Base-by-base conservation (phyloP, 1,140 invertebrate genomes). In the Drosophila melanica region DNA sequence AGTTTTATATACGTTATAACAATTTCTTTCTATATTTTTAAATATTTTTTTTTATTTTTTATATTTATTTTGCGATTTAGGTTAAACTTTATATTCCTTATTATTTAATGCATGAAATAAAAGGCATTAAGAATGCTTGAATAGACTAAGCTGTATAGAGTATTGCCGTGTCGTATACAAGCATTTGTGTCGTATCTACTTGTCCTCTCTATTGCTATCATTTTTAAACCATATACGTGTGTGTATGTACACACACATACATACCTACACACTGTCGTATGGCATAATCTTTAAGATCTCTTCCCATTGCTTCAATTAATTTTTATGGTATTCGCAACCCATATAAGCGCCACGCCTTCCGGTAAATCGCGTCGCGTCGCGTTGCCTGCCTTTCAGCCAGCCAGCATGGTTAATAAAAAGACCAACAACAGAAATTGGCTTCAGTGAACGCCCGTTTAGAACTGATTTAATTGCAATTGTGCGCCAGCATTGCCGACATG, bases 391-490 rank as follows among this genome's bases (percentile, higher is more conserved):
- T 10, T 6, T 23, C 4, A 1, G 35, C 1, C 45, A 63, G 81
- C 80, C 76, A 66, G 77, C 72, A 75, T 76, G 75, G 44, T 63
- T 73, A 73, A 76, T 84, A 62, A 73, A 76, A 45, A 20, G 12
- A 66, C 37, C 4, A 67, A 16, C 33, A 39, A 50, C 33, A 27
- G 60, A 66, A 85, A 75, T 87, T 81, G 80, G 64, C 59, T 70
- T 60, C 71, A 70, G 51, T 63, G 63, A 60, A 75, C 72, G 81
- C 82, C 75, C 75, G 67, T 82, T 86, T 86, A 79, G 79, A 86
- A 87, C 82, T 79, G 82, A 86, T 86, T 86, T 86, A 86, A 86
- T 86, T 86, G 82, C 82, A 82, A 79, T 82, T 86, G 82, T 79
- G 67, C 44, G 67, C 66, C 63, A 7, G 68, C 77, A 63, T 35